Evolutionary conservation across 1,140 invertebrate species (phyloP).

Genomic region (Drosophila pseudoobscura): DNA sequence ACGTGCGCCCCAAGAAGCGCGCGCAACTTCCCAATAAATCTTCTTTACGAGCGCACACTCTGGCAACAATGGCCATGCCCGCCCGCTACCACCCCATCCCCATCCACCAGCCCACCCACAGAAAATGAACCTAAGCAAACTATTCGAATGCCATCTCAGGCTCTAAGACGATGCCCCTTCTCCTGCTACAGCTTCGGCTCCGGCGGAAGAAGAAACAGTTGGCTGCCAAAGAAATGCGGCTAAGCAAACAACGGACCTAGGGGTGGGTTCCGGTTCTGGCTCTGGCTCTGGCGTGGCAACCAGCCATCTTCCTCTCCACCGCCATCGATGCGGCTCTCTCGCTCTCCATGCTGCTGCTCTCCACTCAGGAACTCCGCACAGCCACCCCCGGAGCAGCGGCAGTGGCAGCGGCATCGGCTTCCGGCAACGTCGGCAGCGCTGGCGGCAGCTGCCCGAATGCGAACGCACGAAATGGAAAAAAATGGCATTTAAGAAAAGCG

Average conservation of each 20-base stretch:
- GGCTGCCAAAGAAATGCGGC: constrained; percentile 74
- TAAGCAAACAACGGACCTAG: constrained; percentile 74
- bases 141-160: constrained; percentile 79
- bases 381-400: constrained; percentile 51
- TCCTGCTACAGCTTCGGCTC: constrained; percentile 27
- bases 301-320: constrained; percentile 45
- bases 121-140: constrained; percentile 83
- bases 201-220: constrained; percentile 62
- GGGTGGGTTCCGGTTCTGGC: constrained; percentile 15
- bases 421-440: constrained; percentile 21
- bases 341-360: constrained; percentile 28
- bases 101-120: constrained; percentile 22
- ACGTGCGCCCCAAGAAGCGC: constrained; percentile 74
- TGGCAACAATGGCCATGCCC: constrained; percentile 79
- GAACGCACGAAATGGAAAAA: constrained; percentile 79
- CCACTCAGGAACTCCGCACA: constrained; percentile 72
- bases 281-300: constrained; percentile 30
- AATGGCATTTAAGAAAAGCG: constrained; percentile 82
- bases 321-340: constrained; percentile 4
- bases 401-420: constrained; percentile 21
- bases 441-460: constrained; percentile 75
- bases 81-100: constrained; percentile 16
- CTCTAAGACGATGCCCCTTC: constrained; percentile 54
- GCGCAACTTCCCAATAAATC: constrained; percentile 83
- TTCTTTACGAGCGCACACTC: constrained; percentile 83